A percentile compares a stretch with the other conserved stretches of the same genome.
Conservation (phyloP, 2,888 invertebrate genomes). For the Coenonympha glycerion region DNA sequence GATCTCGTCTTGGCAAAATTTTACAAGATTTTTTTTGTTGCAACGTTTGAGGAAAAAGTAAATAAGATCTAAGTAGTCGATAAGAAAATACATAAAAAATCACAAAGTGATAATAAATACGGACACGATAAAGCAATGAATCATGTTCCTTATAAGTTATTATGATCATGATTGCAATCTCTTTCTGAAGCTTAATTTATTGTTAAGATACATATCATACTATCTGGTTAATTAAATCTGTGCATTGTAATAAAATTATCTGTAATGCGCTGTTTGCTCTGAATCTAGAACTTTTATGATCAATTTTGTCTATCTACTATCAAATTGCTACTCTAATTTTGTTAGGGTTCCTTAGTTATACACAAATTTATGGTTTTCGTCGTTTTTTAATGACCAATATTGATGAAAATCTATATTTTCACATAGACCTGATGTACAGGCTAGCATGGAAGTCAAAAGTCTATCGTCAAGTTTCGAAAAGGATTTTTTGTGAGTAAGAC, state of each 20-base stretch:
- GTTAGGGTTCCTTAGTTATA: neutral
- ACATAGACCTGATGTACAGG: no score
- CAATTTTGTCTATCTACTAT: neutral
- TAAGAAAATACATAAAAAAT: neutral
- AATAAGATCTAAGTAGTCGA: neutral
- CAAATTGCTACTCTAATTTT: no score
- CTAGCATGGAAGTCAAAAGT: no score
- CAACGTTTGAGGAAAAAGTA: neutral
- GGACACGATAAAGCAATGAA: neutral
- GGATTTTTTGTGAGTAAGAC: no score
- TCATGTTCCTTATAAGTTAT: constrained; percentile 2
- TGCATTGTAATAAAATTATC: neutral
- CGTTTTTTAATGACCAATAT: no score
- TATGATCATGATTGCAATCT: neutral
- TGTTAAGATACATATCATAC: neutral
- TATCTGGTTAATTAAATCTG: constrained; percentile 3
- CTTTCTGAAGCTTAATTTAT: neutral
- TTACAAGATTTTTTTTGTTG: no score
- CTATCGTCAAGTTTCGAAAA: no score
- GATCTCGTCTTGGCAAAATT: no score
- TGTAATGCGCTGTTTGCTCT: neutral
- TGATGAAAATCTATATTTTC: no score
- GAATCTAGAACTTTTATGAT: neutral
- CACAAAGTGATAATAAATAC: neutral
- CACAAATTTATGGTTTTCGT: no score